These are phyloP conservation scores for Iphiclides podalirius DNA, from an alignment of 2,888 invertebrate genomes.

Conservation along the genomic window DNA sequence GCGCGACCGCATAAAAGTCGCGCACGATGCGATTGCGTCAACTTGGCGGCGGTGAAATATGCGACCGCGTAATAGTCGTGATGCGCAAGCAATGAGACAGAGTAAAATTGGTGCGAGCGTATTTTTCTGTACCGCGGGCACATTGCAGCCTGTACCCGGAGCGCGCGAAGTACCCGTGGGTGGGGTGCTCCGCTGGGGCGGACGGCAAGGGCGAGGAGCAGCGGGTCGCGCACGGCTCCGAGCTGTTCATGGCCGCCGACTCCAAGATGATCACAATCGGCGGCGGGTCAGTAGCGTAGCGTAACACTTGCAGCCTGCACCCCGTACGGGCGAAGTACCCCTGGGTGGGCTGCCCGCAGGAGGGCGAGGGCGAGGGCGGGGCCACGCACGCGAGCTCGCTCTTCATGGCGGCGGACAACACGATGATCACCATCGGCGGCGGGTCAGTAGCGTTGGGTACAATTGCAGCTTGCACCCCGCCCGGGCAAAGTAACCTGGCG, in stretches of 20 bases:
- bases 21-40: not conserved
- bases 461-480: constrained; percentile 84
- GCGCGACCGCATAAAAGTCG: no score
- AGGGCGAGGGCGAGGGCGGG: constrained; percentile 70
- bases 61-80: not conserved
- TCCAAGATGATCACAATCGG: constrained; percentile 96
- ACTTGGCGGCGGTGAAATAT: no score
- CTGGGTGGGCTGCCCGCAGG: constrained; percentile 92
- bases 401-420: constrained; percentile 96
- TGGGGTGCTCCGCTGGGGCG: constrained; percentile 82
- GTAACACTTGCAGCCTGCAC: constrained; percentile 72
- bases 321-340: constrained; percentile 93
- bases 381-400: constrained; percentile 88
- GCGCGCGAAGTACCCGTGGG: constrained; percentile 96
- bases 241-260: constrained; percentile 98
- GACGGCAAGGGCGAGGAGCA: constrained; percentile 77
- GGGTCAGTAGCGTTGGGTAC: constrained; percentile 87
- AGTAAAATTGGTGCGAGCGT: no score
- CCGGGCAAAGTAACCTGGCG: constrained; percentile 94
- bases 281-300: constrained; percentile 87
- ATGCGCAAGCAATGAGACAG: no score
- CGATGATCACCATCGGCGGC: constrained; percentile 96
- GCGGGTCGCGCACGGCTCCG: constrained; percentile 89
- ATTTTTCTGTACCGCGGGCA: no score
- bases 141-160: constrained; percentile 87